Evolutionary conservation across 2,888 invertebrate species (phyloP), one percentile per base, ranked within the genome.

Genomic region (Caenorhabditis sinica): DNA sequence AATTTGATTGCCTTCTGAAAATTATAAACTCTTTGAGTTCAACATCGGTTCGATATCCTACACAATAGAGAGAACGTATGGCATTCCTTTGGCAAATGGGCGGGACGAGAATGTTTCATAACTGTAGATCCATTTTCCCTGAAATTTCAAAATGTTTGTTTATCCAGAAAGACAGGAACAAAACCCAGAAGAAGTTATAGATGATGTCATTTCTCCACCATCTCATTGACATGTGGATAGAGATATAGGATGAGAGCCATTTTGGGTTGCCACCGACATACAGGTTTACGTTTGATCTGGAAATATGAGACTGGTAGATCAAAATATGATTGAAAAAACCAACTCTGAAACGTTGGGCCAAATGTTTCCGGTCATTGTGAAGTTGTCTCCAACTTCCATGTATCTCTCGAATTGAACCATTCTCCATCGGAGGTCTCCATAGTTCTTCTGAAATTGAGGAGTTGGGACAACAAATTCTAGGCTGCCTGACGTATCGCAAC

Each of bases 331-430:
- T 56, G 15, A 8, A 33, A 33, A 8, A 33, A 33, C 58, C 1
- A 15, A 66, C 66, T 66, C 66, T 20, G 28, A 20, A 33, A 49
- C 49, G 30, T 66, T 66, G 1, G 5, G 25, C 66, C 66, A 66
- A 51, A 66, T 51, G 17, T 51, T 28, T 36, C 71, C 71, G 13
- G 71, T 71, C 36, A 71, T 71, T 28, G 71, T 71, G 58, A 71
- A 58, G n/a, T 71, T 71, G 43, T 71, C 71, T 28, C 71, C 71
- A 9, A 58, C 58, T 30, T 71, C 71, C 71, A 71, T 71, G 9
- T 43, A 43, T 56, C 71, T 36, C 3, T 25, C 13, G 58, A 71
- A 71, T 11, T 43, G n/a, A 43, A 71, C 43, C 56, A 71, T 71
- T 43, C 58, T 33, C 58, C 28, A 33, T 1, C 43, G 40, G n/a